Base-by-base conservation (phyloP, 2,113 vertebrate genomes). In the Sus scrofa region DNA sequence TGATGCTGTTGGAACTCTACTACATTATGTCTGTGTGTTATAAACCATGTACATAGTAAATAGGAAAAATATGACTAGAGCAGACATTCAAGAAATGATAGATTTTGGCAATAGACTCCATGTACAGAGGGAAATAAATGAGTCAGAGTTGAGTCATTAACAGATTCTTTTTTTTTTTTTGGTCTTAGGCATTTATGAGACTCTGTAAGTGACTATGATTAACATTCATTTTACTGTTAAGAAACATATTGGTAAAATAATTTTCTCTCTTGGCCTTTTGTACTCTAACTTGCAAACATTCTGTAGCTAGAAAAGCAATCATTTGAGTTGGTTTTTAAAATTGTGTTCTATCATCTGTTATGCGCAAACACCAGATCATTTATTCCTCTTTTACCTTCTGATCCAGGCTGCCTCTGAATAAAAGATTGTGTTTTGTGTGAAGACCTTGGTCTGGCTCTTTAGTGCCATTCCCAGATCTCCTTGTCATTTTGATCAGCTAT, bases 141-240 rank as follows among this genome's bases (percentile, higher is more conserved):
- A 97, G 63, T 95, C 94, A 96, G 90, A 96, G 39, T 85, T 96
- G 90, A 96, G 96, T 96, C 82, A 97, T 97, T 78, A 96, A 94
- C 32, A 75, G 44, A 39, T 83, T 96, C 84, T 97, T 74, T 96
- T 96, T 44, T 96, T 96, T 44, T 13, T 91, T 89, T 97, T 93
- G 92, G 54, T 68, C 60, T 82, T 60, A 7, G 1, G 30, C 32
- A 89, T 65, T 96, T 96, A 88, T 24, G 56, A 78, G 70, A 75
- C 74, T 79, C 24, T 97, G 92, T 37, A 58, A 70, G 70, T 34
- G 0, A 96, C 86, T 52, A 89, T 2, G 68, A 92, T 74, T 97
- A 96, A 95, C 83, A 87, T 88, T 68, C 78, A 50, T 95, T 98
- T 93, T 13, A 75, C 14, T 58, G 3, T 5, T 92, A 95, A 96